A percentile compares a stretch with the other conserved stretches of the same genome.
These are phyloP conservation scores for Sitophilus oryzae DNA, from an alignment of 1,140 invertebrate genomes.

Conservation along the genomic window DNA sequence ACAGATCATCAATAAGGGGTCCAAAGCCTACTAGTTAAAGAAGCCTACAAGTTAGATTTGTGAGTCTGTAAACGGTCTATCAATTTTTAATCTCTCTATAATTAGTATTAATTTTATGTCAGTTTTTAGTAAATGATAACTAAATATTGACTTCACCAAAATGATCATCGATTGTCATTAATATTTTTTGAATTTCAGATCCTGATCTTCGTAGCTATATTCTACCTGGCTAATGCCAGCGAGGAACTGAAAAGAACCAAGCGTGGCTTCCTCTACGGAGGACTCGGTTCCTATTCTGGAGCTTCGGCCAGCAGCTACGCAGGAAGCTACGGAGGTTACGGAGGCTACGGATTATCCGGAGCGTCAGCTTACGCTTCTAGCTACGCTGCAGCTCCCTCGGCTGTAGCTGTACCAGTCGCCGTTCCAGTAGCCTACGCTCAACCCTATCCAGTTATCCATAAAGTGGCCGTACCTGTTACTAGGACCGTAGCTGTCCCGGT, in stretches of 20 bases:
- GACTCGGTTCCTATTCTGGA: background rate
- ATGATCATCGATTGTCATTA: too few relatives aligned
- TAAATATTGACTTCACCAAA: too few relatives aligned
- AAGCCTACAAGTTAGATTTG: too few relatives aligned
- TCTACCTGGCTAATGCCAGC: background rate
- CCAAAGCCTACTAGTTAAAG: too few relatives aligned
- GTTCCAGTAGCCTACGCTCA: background rate
- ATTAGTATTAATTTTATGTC: too few relatives aligned
- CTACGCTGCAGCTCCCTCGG: background rate
- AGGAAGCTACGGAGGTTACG: background rate
- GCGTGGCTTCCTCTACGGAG: background rate
- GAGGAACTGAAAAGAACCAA: background rate
- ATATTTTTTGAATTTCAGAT: too few relatives aligned
- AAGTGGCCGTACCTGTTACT: background rate
- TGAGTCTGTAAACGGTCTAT: too few relatives aligned
- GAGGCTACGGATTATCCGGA: background rate
- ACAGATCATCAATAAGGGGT: too few relatives aligned
- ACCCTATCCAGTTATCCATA: background rate
- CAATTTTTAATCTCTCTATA: too few relatives aligned
- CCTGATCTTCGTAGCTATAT: background rate
- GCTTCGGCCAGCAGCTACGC: background rate
- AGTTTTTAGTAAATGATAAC: too few relatives aligned
- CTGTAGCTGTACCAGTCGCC: conserved; percentile 1
- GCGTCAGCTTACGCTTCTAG: background rate
- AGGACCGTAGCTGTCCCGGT: background rate